phyloP scores from a whole-genome alignment of 2,888 invertebrate species.

The Pherbina coryleti region DNA sequence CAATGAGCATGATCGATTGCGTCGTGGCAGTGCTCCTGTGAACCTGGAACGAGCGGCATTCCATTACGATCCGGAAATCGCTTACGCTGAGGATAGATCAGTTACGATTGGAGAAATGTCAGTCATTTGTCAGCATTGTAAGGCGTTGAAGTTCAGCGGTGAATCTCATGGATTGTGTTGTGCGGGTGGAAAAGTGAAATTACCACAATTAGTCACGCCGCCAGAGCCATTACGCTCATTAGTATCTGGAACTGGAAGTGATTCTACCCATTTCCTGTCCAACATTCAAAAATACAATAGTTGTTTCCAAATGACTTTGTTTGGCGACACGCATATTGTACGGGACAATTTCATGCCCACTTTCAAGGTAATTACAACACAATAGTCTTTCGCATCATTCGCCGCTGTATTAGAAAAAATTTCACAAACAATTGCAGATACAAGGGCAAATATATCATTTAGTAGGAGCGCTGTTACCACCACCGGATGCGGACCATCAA shows the following conservation, averaged over 20 bases:
- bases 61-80: slow-evolving; percentile 46
- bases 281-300: slow-evolving; percentile 31
- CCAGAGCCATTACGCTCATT: slow-evolving; percentile 42
- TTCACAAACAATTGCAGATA: slow-evolving; percentile 21
- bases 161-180: slow-evolving; percentile 40
- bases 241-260: slow-evolving; percentile 31
- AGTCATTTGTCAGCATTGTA: slow-evolving; percentile 42
- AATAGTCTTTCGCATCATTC: slow-evolving; percentile 13
- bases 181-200: slow-evolving; percentile 45
- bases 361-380: neutral
- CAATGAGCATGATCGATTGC: no score
- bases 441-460: slow-evolving; percentile 33
- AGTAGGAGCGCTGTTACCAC: slow-evolving; percentile 17
- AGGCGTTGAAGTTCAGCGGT: slow-evolving; percentile 38
- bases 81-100: slow-evolving; percentile 47
- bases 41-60: no score
- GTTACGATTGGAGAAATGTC: slow-evolving; percentile 46
- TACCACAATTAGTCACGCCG: slow-evolving; percentile 41
- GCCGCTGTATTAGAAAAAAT: slow-evolving; percentile 21
- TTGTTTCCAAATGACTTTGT: slow-evolving; percentile 34
- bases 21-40: no score
- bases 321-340: slow-evolving; percentile 32
- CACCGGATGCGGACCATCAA: slow-evolving; percentile 25
- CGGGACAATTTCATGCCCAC: slow-evolving; percentile 20
- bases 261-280: slow-evolving; percentile 36